These are phyloP conservation scores for Peromyscus eremicus DNA, from an alignment of 2,797 vertebrate genomes.

Conservation along the genomic window DNA sequence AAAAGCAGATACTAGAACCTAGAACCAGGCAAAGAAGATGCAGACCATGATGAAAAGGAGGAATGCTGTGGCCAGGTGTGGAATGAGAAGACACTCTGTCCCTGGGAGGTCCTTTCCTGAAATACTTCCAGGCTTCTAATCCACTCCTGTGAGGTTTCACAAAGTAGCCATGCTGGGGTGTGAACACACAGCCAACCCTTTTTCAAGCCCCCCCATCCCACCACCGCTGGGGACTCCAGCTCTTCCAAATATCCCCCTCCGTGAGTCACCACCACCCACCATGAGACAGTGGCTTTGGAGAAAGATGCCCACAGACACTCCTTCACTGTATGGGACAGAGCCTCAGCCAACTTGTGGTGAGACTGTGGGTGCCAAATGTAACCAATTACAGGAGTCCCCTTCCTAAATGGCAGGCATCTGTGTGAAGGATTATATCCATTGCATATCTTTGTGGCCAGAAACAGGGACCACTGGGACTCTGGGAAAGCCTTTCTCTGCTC, in stretches of 20 bases:
- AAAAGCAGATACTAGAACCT: background rate
- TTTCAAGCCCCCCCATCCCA: background rate
- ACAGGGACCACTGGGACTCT: background rate
- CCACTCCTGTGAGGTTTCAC: slow-evolving; percentile 64
- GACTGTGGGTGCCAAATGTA: slow-evolving; percentile 49
- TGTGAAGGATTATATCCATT: background rate
- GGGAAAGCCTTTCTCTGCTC: background rate
- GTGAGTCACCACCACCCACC: slow-evolving; percentile 29
- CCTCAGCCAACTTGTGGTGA: slow-evolving; percentile 74
- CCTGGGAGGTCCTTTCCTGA: slow-evolving; percentile 32
- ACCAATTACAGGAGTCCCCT: slow-evolving; percentile 63
- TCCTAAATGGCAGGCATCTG: slow-evolving; percentile 43
- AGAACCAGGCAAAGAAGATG: background rate
- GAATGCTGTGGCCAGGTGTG: background rate
- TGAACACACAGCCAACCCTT: slow-evolving; percentile 66
- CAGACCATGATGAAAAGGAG: background rate
- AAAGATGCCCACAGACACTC: slow-evolving; percentile 74
- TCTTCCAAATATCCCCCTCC: background rate
- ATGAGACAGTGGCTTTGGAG: slow-evolving; percentile 32
- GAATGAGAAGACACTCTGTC: background rate
- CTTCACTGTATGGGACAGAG: slow-evolving; percentile 62
- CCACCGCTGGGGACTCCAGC: background rate
- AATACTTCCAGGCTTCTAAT: slow-evolving; percentile 23
- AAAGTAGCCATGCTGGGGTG: slow-evolving; percentile 34
- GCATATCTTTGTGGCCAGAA: background rate